Percentiles rank a stretch among this genome's conserved stretches.
Evolutionary conservation across 2,888 invertebrate genomes (phyloP).

Genomic region (Falcaria lacertinaria): DNA sequence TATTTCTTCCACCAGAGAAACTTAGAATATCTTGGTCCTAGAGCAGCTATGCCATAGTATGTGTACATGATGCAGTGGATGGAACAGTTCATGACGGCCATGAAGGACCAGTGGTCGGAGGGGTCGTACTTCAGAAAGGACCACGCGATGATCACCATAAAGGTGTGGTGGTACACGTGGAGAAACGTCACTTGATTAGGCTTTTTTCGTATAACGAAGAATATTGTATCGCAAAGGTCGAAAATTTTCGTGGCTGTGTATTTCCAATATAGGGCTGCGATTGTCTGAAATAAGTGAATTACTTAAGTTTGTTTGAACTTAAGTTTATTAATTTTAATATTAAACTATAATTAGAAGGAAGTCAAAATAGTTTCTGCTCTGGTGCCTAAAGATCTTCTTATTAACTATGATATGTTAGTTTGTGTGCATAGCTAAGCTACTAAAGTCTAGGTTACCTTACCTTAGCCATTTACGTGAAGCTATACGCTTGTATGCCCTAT

Average conservation of each 20-base stretch:
- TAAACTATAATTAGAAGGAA: too few species aligned
- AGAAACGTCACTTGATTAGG: slow-evolving; percentile 87
- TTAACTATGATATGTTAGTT: too few species aligned
- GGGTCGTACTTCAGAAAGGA: slow-evolving; percentile 84
- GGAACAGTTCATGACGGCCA: slow-evolving; percentile 83
- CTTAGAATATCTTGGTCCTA: slow-evolving; percentile 83
- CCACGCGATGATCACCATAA: slow-evolving; percentile 85
- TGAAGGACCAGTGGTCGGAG: slow-evolving; percentile 85
- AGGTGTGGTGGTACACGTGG: slow-evolving; percentile 90
- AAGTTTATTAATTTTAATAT: too few species aligned
- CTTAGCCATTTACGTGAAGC: too few species aligned
- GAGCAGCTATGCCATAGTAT: slow-evolving; percentile 84
- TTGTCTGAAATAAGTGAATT: slow-evolving; percentile 23
- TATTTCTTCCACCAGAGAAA: slow-evolving; percentile 92
- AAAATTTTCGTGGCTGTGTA: slow-evolving; percentile 86
- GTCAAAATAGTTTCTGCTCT: too few species aligned
- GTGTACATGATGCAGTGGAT: slow-evolving; percentile 87
- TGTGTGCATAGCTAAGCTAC: too few species aligned
- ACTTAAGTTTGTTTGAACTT: too few species aligned
- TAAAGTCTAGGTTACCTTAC: too few species aligned
- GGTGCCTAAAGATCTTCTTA: too few species aligned
- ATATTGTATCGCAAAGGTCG: slow-evolving; percentile 86
- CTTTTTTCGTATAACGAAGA: slow-evolving; percentile 90
- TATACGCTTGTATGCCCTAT: too few species aligned
- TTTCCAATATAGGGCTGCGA: slow-evolving; percentile 72